These are phyloP conservation scores for Sylvietta virens DNA, from an alignment of 2,113 vertebrate species.

Conservation along the genomic window DNA sequence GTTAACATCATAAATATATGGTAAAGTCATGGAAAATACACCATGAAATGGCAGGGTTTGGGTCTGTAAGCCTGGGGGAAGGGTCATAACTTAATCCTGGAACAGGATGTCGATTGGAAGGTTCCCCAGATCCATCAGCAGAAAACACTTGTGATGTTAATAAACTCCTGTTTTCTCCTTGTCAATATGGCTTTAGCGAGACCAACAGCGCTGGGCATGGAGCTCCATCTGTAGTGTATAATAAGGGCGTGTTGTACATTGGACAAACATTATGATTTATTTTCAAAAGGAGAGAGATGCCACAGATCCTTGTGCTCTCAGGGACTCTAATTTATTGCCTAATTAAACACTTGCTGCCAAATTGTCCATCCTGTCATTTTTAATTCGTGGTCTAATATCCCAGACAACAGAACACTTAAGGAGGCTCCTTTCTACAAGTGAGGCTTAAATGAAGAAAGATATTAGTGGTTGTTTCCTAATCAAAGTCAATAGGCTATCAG, in stretches of 20 bases:
- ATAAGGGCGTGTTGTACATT: background rate
- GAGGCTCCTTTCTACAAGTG: background rate
- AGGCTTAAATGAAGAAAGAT: constrained; percentile 37
- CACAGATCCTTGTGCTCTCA: constrained; percentile 26
- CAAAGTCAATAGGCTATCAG: constrained; percentile 26
- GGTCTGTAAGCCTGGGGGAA: background rate
- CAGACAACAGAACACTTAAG: constrained; percentile 35
- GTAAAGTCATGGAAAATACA: background rate
- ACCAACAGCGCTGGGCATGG: background rate
- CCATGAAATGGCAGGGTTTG: background rate
- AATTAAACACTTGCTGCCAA: constrained; percentile 55
- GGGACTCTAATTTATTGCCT: constrained; percentile 47
- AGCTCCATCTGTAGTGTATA: background rate
- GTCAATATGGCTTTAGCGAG: background rate
- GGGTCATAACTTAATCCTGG: background rate
- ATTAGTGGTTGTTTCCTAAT: constrained; percentile 20
- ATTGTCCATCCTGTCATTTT: constrained; percentile 59
- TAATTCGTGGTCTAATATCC: constrained; percentile 56
- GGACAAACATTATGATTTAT: constrained; percentile 36
- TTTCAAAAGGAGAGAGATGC: background rate
- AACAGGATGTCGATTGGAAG: background rate
- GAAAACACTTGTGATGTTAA: background rate
- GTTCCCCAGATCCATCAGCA: background rate
- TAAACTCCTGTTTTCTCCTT: background rate
- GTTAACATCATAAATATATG: background rate